Evolutionary conservation across 2,797 vertebrate species (phyloP).

Genomic region (Psittacula echo): DNA sequence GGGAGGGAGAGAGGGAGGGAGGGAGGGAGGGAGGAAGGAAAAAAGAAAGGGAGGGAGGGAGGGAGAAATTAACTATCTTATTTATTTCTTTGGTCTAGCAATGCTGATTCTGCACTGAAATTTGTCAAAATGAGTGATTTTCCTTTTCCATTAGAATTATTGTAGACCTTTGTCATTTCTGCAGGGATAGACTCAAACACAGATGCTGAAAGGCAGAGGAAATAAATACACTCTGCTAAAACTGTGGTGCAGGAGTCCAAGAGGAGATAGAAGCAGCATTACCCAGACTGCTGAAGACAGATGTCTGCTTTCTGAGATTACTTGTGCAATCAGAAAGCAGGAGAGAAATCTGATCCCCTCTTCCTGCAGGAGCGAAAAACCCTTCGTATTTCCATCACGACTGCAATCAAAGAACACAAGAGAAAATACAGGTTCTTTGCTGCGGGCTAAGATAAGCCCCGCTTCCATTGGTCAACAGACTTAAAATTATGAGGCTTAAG

Average conservation of each 20-base stretch:
- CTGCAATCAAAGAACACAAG: background rate
- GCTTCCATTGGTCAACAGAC: background rate
- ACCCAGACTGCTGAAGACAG: background rate
- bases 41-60: background rate
- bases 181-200: background rate
- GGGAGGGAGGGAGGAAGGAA: too few species aligned
- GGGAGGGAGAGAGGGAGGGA: background rate
- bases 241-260: background rate
- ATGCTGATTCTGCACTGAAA: background rate
- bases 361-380: background rate
- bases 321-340: background rate
- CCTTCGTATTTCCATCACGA: background rate
- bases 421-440: background rate
- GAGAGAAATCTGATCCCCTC: background rate
- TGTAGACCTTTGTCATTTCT: background rate
- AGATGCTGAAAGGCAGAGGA: background rate
- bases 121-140: background rate
- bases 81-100: background rate
- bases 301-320: background rate
- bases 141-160: background rate
- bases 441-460: background rate
- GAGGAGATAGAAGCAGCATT: background rate
- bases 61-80: background rate
- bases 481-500: background rate
- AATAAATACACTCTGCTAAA: background rate